phyloP scores from a whole-genome alignment of 1,140 invertebrate genomes.

The Drosophila takahashii region DNA sequence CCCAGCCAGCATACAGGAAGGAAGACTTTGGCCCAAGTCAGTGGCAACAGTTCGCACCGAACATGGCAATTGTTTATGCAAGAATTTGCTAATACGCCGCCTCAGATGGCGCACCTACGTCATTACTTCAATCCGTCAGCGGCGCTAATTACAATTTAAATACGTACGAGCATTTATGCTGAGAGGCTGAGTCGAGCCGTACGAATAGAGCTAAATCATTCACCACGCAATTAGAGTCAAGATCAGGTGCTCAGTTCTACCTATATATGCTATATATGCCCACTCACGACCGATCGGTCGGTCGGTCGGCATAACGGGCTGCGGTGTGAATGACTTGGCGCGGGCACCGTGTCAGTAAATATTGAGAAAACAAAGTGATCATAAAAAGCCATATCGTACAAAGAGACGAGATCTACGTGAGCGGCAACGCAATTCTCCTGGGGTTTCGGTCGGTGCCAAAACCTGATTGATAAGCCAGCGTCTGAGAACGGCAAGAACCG shows the following conservation, averaged over 20 bases:
- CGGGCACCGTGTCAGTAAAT: constrained; percentile 53
- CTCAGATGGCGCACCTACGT: constrained; percentile 58
- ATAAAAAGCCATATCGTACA: constrained; percentile 38
- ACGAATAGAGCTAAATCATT: constrained; percentile 51
- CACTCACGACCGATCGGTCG: constrained; percentile 24
- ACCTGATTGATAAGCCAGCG: constrained; percentile 68
- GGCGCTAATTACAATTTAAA: constrained; percentile 60
- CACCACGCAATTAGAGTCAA: constrained; percentile 29
- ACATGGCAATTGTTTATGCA: constrained; percentile 48
- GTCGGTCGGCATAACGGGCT: constrained; percentile 25
- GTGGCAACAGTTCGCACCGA: constrained; percentile 23
- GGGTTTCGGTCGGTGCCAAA: constrained; percentile 34
- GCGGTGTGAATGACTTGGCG: constrained; percentile 68
- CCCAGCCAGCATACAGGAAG: constrained; percentile 38
- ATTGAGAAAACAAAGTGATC: constrained; percentile 57
- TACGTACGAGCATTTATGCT: constrained; percentile 36
- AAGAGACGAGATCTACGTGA: constrained; percentile 55
- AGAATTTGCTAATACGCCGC: constrained; percentile 45
- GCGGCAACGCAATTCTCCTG: constrained; percentile 41
- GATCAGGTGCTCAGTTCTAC: constrained; percentile 10
- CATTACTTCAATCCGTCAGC: constrained; percentile 43
- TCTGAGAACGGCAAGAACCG: constrained; percentile 39
- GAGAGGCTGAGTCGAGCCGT: background rate
- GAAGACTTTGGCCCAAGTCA: constrained; percentile 17
- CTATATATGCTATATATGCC: constrained; percentile 2